Evolutionary conservation across 2,888 invertebrate genomes (phyloP).

Genomic region (Celastrina argiolus): DNA sequence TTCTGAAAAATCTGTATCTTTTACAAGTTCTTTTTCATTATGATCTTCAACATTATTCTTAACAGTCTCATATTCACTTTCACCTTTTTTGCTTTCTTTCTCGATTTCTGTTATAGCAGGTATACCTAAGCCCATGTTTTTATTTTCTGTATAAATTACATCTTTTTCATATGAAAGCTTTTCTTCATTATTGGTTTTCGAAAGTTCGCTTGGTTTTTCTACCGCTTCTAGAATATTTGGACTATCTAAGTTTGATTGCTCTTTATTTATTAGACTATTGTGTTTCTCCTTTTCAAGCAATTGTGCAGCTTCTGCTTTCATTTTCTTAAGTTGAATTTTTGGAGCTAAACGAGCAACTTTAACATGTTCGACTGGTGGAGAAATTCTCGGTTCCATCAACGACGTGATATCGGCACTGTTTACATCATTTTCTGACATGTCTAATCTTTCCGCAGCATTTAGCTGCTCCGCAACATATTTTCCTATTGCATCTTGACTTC

Average conservation of each 20-base stretch:
- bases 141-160: neutral
- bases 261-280: conserved; percentile 37
- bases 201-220: conserved; percentile 27
- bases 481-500: conserved; percentile 74
- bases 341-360: conserved; percentile 76
- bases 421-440: conserved; percentile 58
- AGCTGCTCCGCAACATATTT: conserved; percentile 74
- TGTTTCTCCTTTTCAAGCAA: conserved; percentile 49
- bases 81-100: neutral
- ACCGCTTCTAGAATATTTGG: conserved; percentile 35
- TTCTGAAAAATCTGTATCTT: neutral
- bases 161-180: conserved; percentile 1
- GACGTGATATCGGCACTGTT: conserved; percentile 61
- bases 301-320: conserved; percentile 69
- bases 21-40: conserved; percentile 17
- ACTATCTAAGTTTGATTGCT: conserved; percentile 31
- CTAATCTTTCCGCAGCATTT: conserved; percentile 67
- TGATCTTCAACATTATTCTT: conserved; percentile 8
- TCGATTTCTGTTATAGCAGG: neutral
- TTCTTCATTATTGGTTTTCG: conserved; percentile 27
- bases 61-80: neutral
- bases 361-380: conserved; percentile 69
- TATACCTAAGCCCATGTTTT: neutral
- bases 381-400: conserved; percentile 61
- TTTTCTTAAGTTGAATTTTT: conserved; percentile 72